A percentile compares a stretch with the other conserved stretches of the same genome.
phyloP scores from a whole-genome alignment of 2,888 invertebrate species.

The Nasonia oneida region DNA sequence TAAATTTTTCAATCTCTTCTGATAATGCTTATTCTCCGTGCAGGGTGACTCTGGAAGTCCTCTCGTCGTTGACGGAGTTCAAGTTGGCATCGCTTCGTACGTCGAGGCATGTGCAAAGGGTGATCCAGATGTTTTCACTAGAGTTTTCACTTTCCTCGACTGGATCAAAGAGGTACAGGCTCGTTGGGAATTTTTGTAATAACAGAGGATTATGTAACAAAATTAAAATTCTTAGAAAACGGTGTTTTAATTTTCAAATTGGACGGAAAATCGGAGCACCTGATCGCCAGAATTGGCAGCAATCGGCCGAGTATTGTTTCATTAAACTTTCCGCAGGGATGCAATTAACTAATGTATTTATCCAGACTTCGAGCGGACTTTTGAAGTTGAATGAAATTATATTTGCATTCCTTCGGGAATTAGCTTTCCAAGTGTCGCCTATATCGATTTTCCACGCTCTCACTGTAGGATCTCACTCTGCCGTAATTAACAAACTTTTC shows the following conservation, averaged over 20 bases:
- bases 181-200: no score
- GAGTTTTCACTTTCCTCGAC: no score
- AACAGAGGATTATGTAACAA: no score
- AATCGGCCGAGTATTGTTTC: constrained; percentile 2
- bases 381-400: constrained; percentile 50
- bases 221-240: no score
- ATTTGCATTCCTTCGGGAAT: constrained; percentile 49
- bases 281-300: not conserved
- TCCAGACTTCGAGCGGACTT: constrained; percentile 2
- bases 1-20: no score
- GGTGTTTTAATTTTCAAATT: not conserved
- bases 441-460: constrained; percentile 40
- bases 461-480: constrained; percentile 24
- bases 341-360: constrained; percentile 45
- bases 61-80: no score
- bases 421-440: constrained; percentile 47
- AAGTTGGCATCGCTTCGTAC: no score
- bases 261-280: not conserved
- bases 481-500: constrained; percentile 50
- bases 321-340: constrained; percentile 14
- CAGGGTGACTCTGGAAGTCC: no score
- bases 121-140: no score
- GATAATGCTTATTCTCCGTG: no score
- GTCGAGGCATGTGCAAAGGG: no score
- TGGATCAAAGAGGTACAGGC: no score